These are phyloP conservation scores for Oeneis ivallda DNA, from an alignment of 2,888 invertebrate species.

Conservation along the genomic window DNA sequence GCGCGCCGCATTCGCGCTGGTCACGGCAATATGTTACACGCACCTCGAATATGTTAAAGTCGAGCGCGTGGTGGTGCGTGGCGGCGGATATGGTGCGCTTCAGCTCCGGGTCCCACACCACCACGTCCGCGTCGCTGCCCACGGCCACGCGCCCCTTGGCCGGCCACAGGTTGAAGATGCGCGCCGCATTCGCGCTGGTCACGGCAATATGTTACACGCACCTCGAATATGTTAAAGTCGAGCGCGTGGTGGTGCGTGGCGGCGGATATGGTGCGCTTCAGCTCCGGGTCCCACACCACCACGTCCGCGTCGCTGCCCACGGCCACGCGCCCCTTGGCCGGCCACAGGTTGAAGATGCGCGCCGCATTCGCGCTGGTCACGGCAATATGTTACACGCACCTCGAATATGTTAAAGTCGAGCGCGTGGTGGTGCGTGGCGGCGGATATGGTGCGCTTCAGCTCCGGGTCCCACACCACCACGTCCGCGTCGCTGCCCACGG, in stretches of 20 bases:
- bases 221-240: background rate
- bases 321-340: background rate
- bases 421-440: background rate
- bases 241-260: background rate
- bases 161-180: too few relatives aligned
- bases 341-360: too few relatives aligned
- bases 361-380: background rate
- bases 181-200: too few relatives aligned
- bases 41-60: too few relatives aligned
- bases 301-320: background rate
- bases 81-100: too few relatives aligned
- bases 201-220: too few relatives aligned
- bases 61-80: too few relatives aligned
- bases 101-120: too few relatives aligned
- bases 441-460: background rate
- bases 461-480: background rate
- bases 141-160: too few relatives aligned
- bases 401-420: background rate
- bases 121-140: too few relatives aligned
- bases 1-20: too few relatives aligned
- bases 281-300: background rate
- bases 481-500: background rate
- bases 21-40: too few relatives aligned
- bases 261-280: background rate
- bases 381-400: background rate